Conservation (phyloP, 2,888 invertebrate species). For the Habroteleia sp. region DNA sequence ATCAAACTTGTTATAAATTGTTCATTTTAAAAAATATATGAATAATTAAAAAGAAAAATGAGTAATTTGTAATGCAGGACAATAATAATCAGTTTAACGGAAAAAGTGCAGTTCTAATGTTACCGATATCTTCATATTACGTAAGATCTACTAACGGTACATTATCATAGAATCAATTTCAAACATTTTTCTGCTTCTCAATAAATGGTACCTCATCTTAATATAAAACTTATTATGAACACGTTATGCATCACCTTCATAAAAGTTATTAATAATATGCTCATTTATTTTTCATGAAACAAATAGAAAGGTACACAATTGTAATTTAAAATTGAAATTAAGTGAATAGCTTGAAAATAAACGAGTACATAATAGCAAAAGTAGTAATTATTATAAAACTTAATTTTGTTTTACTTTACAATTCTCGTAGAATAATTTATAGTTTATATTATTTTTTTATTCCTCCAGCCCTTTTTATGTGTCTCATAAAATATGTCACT, state of each 20-base stretch:
- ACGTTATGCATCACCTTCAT: conserved; percentile 2
- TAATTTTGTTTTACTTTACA: too few species aligned
- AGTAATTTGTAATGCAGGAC: too few species aligned
- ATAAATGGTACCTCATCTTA: conserved; percentile 42
- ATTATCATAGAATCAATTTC: conserved; percentile 55
- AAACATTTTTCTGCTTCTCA: conserved; percentile 35
- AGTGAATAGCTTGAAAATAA: too few species aligned
- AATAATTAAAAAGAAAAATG: conserved; percentile 17
- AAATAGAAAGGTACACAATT: too few species aligned
- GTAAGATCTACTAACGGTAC: conserved; percentile 54
- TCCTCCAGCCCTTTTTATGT: too few species aligned
- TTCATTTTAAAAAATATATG: not conserved
- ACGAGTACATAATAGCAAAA: too few species aligned
- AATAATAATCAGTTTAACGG: conserved; percentile 37
- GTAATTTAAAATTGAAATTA: too few species aligned
- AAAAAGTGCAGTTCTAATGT: conserved; percentile 45
- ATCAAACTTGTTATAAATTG: not conserved
- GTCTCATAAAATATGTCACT: too few species aligned
- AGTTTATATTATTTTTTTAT: too few species aligned
- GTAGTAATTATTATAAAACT: too few species aligned
- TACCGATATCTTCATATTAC: conserved; percentile 59
- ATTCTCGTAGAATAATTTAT: too few species aligned
- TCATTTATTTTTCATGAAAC: conserved; percentile 8
- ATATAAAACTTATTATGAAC: conserved; percentile 36
- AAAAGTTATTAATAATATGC: conserved; percentile 15